These are phyloP conservation scores for Corydoras maculifer DNA, from an alignment of 2,113 vertebrate genomes.

Conservation along the genomic window DNA sequence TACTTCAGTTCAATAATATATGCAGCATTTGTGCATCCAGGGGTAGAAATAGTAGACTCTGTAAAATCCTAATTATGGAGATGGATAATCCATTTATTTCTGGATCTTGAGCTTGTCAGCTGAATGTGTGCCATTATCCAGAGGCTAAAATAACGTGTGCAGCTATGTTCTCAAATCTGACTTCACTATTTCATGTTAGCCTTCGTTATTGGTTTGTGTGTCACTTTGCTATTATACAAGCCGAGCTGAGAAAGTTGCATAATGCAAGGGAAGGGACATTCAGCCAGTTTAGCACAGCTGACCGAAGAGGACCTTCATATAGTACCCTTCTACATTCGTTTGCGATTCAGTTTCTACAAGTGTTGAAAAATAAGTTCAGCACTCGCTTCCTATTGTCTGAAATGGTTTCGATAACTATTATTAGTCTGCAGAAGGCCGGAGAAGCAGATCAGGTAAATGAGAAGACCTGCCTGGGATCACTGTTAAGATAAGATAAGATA, in stretches of 20 bases:
- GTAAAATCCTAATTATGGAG: neutral
- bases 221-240: neutral
- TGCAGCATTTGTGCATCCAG: neutral
- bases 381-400: no score
- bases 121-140: slow-evolving; percentile 35
- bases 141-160: slow-evolving; percentile 5
- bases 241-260: neutral
- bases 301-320: no score
- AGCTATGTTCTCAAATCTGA: slow-evolving; percentile 32
- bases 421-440: no score
- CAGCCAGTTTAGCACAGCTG: no score
- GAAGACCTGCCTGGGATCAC: no score
- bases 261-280: neutral
- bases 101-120: slow-evolving; percentile 38
- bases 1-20: neutral
- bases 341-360: no score
- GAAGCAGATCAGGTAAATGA: no score
- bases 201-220: slow-evolving; percentile 19
- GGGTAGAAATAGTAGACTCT: neutral
- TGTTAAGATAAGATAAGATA: no score
- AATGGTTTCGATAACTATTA: no score
- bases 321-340: no score
- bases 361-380: no score
- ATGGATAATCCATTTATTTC: slow-evolving; percentile 37
- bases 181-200: slow-evolving; percentile 26